A percentile compares a stretch with the other conserved stretches of the same genome.
Evolutionary conservation across 1,140 invertebrate species (phyloP).

Genomic region (Rhyzopertha dominica): DNA sequence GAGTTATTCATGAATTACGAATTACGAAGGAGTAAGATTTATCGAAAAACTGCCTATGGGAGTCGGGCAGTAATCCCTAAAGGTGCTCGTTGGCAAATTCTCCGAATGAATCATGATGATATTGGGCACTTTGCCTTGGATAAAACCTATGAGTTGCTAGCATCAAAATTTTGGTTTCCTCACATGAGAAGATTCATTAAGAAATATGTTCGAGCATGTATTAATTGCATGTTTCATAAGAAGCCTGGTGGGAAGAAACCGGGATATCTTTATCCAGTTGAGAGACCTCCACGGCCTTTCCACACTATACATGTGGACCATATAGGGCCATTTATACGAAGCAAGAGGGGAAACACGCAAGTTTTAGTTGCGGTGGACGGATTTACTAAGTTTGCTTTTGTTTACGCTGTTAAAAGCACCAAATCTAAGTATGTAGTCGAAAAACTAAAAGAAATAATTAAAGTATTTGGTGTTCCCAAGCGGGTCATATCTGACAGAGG

Average conservation of each 20-base stretch:
- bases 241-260: slow-evolving; percentile 11
- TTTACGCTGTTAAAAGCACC: slow-evolving; percentile 26
- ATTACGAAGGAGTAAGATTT: slow-evolving; percentile 21
- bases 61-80: slow-evolving; percentile 31
- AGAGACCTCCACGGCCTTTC: slow-evolving; percentile 14
- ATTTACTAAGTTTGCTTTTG: slow-evolving; percentile 30
- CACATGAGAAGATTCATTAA: slow-evolving; percentile 18
- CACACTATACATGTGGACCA: slow-evolving; percentile 14
- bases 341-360: slow-evolving; percentile 25
- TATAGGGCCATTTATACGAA: slow-evolving; percentile 31
- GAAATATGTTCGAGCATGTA: slow-evolving; percentile 16
- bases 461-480: slow-evolving; percentile 23
- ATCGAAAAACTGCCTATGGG: slow-evolving; percentile 22
- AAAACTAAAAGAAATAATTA: slow-evolving; percentile 15
- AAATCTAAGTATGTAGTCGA: slow-evolving; percentile 23
- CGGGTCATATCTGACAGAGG: slow-evolving; percentile 31
- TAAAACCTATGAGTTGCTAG: slow-evolving; percentile 27
- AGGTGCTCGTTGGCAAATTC: slow-evolving; percentile 26
- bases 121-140: slow-evolving; percentile 33
- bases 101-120: slow-evolving; percentile 37
- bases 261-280: slow-evolving; percentile 22
- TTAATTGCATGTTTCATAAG: slow-evolving; percentile 22
- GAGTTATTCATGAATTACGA: too few relatives aligned
- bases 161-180: slow-evolving; percentile 33
- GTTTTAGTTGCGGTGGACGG: slow-evolving; percentile 32